Conservation (phyloP, 2,113 vertebrate genomes). For the Pogona vitticeps region DNA sequence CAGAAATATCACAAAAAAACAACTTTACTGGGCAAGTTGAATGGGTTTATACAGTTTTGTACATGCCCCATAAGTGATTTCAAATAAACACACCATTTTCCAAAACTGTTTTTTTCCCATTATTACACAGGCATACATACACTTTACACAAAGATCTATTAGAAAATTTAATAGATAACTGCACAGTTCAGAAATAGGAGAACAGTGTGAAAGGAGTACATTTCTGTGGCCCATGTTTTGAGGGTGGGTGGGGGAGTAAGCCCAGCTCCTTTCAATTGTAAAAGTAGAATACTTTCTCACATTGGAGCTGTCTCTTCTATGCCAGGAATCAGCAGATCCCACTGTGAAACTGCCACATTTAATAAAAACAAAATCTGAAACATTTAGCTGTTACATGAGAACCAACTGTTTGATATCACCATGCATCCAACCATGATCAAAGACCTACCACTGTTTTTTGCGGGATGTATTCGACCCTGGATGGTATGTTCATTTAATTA, state of each 20-base stretch:
- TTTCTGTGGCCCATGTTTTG: conserved; percentile 75
- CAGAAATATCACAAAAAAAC: conserved; percentile 88
- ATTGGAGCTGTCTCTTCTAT: conserved; percentile 78
- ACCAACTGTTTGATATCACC: conserved; percentile 81
- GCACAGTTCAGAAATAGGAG: conserved; percentile 83
- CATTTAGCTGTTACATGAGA: conserved; percentile 81
- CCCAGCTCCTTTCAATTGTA: conserved; percentile 72
- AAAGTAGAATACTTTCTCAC: conserved; percentile 74
- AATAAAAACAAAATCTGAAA: conserved; percentile 84
- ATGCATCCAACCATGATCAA: conserved; percentile 82
- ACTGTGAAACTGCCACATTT: conserved; percentile 83
- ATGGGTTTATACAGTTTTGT: conserved; percentile 86
- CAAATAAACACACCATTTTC: conserved; percentile 87
- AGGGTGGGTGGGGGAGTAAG: conserved; percentile 42
- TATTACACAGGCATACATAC: conserved; percentile 89
- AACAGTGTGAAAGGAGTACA: conserved; percentile 81
- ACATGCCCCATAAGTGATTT: conserved; percentile 86
- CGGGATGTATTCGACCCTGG: conserved; percentile 75
- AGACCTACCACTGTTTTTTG: conserved; percentile 78
- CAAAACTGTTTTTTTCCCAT: conserved; percentile 81
- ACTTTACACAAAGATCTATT: conserved; percentile 88
- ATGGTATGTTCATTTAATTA: conserved; percentile 75
- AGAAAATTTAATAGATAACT: conserved; percentile 85
- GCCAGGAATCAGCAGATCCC: conserved; percentile 78
- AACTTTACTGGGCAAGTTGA: conserved; percentile 85